Conservation (phyloP, 2,888 invertebrate species). For the Himalopsyche kuldschensis region DNA sequence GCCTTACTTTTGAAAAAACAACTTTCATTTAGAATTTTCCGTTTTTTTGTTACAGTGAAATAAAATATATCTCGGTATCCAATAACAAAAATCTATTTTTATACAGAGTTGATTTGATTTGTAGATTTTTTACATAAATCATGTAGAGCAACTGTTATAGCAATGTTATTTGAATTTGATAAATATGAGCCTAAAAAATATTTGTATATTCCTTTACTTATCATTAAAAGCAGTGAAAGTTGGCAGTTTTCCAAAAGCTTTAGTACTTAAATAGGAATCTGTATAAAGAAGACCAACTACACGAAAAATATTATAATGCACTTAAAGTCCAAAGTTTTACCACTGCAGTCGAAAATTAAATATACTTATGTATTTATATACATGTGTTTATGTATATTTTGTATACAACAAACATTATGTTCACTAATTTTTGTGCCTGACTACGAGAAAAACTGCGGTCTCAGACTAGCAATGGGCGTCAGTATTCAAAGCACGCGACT, state of each 20-base stretch:
- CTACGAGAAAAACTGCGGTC: background rate
- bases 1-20: no score
- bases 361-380: no score
- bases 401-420: background rate
- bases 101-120: no score
- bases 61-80: no score
- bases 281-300: background rate
- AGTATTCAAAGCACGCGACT: background rate
- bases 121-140: no score
- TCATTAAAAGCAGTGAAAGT: background rate
- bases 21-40: no score
- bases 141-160: no score
- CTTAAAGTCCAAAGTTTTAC: background rate
- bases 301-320: background rate
- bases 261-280: background rate
- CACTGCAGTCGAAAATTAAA: background rate
- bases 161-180: no score
- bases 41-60: no score
- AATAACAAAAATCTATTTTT: no score
- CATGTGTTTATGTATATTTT: no score
- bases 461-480: background rate
- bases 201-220: background rate
- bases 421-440: background rate
- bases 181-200: no score
- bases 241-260: background rate